Percentiles rank a stretch among this genome's conserved stretches.
Conservation (phyloP, 2,888 invertebrate genomes). For the Diachrysia chrysitis region DNA sequence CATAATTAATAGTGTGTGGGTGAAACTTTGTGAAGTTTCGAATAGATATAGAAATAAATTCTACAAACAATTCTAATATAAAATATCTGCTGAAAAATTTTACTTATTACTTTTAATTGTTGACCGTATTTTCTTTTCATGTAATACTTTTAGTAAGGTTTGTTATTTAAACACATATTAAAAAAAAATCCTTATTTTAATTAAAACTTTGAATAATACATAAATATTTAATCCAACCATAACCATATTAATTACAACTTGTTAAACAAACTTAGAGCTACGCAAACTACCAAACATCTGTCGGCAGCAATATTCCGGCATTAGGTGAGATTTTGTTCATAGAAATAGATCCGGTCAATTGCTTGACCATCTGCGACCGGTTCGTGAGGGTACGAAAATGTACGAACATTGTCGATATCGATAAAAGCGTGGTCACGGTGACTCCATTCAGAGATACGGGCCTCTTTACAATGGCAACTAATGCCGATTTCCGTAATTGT, state of each 20-base stretch:
- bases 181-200: not conserved
- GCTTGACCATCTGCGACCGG: constrained; percentile 82
- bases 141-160: too few relatives aligned
- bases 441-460: constrained; percentile 55
- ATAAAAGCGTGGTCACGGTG: constrained; percentile 72
- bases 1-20: not conserved
- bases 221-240: too few relatives aligned
- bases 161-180: too few relatives aligned
- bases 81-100: too few relatives aligned
- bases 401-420: constrained; percentile 58
- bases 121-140: too few relatives aligned
- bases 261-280: constrained; percentile 54
- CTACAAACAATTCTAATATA: too few relatives aligned
- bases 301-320: constrained; percentile 71
- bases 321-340: constrained; percentile 80
- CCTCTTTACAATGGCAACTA: constrained; percentile 41
- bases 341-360: constrained; percentile 79
- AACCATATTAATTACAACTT: constrained; percentile 35
- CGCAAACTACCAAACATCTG: constrained; percentile 70
- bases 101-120: too few relatives aligned
- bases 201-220: constrained; percentile 1
- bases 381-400: constrained; percentile 54
- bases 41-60: not conserved
- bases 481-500: constrained; percentile 46
- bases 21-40: not conserved